Percentiles rank a stretch among this genome's conserved stretches.
These are phyloP conservation scores for Macropus fuliginosus DNA, from an alignment of 2,797 vertebrate genomes.

Conservation along the genomic window DNA sequence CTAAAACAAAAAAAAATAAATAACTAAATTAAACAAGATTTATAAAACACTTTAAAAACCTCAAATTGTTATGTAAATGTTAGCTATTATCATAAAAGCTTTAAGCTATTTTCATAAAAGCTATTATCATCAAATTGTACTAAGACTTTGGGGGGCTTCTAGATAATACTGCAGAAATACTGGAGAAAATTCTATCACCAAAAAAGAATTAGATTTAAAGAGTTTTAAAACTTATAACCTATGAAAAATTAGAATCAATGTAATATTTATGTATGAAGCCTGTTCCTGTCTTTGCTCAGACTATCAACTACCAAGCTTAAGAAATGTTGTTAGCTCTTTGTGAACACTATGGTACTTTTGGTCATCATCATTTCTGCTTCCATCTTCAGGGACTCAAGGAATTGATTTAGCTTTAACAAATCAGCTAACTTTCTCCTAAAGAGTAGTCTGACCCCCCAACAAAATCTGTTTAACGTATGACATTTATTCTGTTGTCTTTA, in stretches of 20 bases:
- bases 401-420: background rate
- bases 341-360: background rate
- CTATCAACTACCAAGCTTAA: background rate
- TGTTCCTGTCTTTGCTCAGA: background rate
- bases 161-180: background rate
- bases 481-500: conserved; percentile 16
- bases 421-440: background rate
- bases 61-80: background rate
- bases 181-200: background rate
- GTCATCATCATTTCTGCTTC: background rate
- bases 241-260: background rate
- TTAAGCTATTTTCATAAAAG: background rate
- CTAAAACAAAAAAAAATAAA: background rate
- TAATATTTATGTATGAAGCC: background rate
- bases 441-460: background rate
- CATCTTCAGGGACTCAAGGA: background rate
- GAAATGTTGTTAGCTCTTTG: background rate
- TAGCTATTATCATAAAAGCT: background rate
- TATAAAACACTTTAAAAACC: background rate
- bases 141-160: background rate
- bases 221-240: background rate
- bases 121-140: background rate
- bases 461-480: conserved; percentile 40
- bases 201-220: background rate
- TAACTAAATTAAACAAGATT: background rate